These are phyloP conservation scores for Atrichornis clamosus DNA, from an alignment of 2,113 vertebrate species.

Conservation along the genomic window DNA sequence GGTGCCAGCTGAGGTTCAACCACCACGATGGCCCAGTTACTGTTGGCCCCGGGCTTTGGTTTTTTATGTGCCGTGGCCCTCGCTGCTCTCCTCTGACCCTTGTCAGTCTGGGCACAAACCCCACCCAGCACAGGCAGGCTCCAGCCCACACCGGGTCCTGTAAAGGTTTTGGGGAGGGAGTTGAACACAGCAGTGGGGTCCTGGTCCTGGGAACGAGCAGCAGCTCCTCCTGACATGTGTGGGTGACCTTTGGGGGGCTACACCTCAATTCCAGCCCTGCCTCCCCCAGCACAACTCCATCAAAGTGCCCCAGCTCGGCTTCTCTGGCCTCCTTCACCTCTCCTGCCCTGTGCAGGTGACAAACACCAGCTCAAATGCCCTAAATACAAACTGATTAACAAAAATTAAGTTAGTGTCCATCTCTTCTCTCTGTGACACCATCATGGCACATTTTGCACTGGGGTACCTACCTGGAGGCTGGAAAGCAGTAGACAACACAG, in stretches of 20 bases:
- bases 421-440: background rate
- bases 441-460: fast-evolving
- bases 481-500: background rate
- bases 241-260: background rate
- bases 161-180: background rate
- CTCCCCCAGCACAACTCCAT: background rate
- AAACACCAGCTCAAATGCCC: background rate
- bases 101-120: background rate
- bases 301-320: fast-evolving
- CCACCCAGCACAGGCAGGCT: background rate
- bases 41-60: background rate
- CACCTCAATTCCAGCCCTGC: background rate
- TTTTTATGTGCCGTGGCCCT: background rate
- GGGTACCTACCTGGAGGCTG: too few relatives aligned
- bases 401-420: background rate
- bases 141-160: background rate
- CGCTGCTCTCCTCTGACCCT: background rate
- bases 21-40: background rate
- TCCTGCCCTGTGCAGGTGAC: background rate
- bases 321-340: fast-evolving
- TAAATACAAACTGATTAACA: background rate
- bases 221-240: background rate
- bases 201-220: background rate
- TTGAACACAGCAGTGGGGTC: background rate
- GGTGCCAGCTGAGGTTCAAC: background rate